These are phyloP conservation scores for Agonopterix subpropinquella DNA, from an alignment of 2,888 invertebrate species.

Conservation along the genomic window DNA sequence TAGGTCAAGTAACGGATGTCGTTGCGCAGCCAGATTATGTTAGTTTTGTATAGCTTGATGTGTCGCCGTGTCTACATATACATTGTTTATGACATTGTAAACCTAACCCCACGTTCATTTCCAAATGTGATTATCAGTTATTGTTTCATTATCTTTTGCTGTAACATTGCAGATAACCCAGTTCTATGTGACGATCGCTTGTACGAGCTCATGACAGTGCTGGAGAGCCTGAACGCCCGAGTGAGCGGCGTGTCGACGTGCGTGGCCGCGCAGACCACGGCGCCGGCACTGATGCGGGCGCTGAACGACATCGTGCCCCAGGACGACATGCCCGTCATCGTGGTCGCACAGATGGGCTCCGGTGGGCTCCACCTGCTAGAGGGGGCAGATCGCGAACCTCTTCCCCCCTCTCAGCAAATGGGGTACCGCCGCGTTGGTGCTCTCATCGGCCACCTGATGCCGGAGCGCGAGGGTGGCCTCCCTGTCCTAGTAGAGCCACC, in stretches of 20 bases:
- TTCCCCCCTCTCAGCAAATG: conserved; percentile 33
- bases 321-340: conserved; percentile 41
- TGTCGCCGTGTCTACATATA: too few relatives aligned
- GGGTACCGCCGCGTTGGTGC: conserved; percentile 55
- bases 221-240: conserved; percentile 83
- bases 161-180: conserved; percentile 81
- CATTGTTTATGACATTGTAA: too few relatives aligned
- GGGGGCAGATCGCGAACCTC: conserved; percentile 20
- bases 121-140: too few relatives aligned
- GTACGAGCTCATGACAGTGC: conserved; percentile 80
- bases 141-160: too few relatives aligned
- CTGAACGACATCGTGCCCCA: conserved; percentile 51
- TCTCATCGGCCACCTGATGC: conserved; percentile 51
- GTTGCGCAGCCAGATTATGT: too few relatives aligned
- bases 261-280: conserved; percentile 43
- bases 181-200: conserved; percentile 85
- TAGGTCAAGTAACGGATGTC: too few relatives aligned
- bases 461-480: conserved; percentile 51
- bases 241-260: conserved; percentile 81
- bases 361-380: conserved; percentile 26
- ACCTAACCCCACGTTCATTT: too few relatives aligned
- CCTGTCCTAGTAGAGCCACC: conserved; percentile 63
- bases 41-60: too few relatives aligned
- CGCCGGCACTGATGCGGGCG: conserved; percentile 49
- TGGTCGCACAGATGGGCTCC: conserved; percentile 41